Evolutionary conservation across 1,140 invertebrate genomes (phyloP).

Genomic region (Stegodyphus dumicola): DNA sequence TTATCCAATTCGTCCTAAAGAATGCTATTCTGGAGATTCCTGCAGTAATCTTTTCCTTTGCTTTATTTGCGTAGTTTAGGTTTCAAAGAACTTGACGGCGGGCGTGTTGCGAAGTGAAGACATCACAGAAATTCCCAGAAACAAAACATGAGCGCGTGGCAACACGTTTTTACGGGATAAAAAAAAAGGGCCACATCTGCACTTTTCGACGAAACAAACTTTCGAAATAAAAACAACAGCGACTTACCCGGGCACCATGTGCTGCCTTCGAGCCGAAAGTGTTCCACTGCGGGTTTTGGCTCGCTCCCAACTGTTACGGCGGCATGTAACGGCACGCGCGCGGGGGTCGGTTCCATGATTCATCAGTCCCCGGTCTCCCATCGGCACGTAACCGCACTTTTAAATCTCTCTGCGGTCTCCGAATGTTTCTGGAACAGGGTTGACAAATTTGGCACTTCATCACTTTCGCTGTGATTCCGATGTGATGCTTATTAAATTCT

Average conservation of each 20-base stretch:
- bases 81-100: too few species aligned
- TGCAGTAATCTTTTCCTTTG: too few species aligned
- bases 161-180: background rate
- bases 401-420: too few species aligned
- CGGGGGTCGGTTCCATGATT: conserved; percentile 1
- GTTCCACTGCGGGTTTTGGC: conserved; percentile 21
- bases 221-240: background rate
- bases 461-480: too few species aligned
- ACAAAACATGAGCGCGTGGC: background rate
- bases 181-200: background rate
- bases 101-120: too few species aligned
- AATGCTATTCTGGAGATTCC: too few species aligned
- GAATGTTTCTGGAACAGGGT: too few species aligned
- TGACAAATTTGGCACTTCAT: too few species aligned
- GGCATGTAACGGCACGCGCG: conserved; percentile 30
- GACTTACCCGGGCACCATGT: conserved; percentile 22
- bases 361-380: conserved; percentile 23
- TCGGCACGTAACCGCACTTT: conserved; percentile 26
- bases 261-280: background rate
- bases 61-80: too few species aligned
- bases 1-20: too few species aligned
- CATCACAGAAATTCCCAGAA: background rate
- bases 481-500: too few species aligned
- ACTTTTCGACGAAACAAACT: background rate
- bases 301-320: conserved; percentile 30